Evolutionary conservation across 2,113 vertebrate species (phyloP), one percentile per base, ranked within the genome.

Genomic region (Gadus macrocephalus): DNA sequence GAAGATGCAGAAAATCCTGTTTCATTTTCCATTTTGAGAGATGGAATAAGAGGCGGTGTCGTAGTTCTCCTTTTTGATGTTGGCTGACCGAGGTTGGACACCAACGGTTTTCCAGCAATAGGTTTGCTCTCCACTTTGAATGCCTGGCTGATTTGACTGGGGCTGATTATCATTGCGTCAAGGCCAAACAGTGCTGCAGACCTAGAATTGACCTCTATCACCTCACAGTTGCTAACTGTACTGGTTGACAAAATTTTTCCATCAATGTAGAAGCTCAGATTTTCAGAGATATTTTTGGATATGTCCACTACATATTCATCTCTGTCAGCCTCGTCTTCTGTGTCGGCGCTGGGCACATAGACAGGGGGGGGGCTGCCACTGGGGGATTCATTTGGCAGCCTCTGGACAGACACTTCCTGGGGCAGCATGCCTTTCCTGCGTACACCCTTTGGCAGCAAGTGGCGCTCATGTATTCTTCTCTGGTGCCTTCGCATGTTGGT

Each of bases 231-330:
- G 86, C 95, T 96, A 31, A 92, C 95, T 27, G 90, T 86, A 74
- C 78, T 95, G 75, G 90, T 97, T 67, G 94, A 95, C 63, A 94
- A 90, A 55, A 99, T 97, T 81, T 98, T 99, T 35, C 97, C 97
- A 62, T 99, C 97, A 1, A 99, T 98, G 67, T 97, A 99, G 79
- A 95, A 95, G 83, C 95, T 97, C 75, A 99, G 84, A 75, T 99
- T 99, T 77, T 99, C 96, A 0, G 97, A 97, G 78, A 99, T 99
- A 77, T 99, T 98, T 88, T 95, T 98, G 66, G 97, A 97, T 78
- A 99, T 94, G 74, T 98, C 96, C 74, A 98, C 92, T 38, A 94
- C 91, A 25, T 95, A 96, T 35, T 97, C 95, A 0, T 98, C 96
- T 0, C 91, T 85, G 66, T 98, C 97, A 0, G 88, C 93, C 5